Percentiles rank a stretch among this genome's conserved stretches.
Evolutionary conservation across 2,797 vertebrate genomes (phyloP).

Genomic region (Arrhamphus sclerolepis): DNA sequence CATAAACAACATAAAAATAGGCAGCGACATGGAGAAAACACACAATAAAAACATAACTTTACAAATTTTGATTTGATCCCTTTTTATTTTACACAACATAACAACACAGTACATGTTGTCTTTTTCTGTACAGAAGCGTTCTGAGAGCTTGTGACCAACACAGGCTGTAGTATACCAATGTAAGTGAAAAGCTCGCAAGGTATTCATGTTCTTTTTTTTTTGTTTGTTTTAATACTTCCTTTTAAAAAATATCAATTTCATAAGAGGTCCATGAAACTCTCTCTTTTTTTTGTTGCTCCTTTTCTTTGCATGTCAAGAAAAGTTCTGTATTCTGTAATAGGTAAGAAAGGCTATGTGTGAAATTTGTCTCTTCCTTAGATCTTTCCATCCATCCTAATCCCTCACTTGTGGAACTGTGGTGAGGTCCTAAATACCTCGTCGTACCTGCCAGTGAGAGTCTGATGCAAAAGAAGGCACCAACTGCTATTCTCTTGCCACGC

Average conservation of each 20-base stretch:
- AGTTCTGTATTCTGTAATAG: slow-evolving; percentile 73
- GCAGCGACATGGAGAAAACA: not conserved
- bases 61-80: slow-evolving; percentile 81
- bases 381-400: slow-evolving; percentile 36
- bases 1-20: no score
- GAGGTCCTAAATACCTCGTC: slow-evolving; percentile 32
- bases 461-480: slow-evolving; percentile 87
- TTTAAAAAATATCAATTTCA: slow-evolving; percentile 92
- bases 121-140: slow-evolving; percentile 88
- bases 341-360: slow-evolving; percentile 87
- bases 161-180: slow-evolving; percentile 69
- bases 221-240: slow-evolving; percentile 38
- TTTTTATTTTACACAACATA: slow-evolving; percentile 92
- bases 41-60: slow-evolving; percentile 45
- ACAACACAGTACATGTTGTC: slow-evolving; percentile 90
- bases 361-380: slow-evolving; percentile 70
- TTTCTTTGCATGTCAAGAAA: slow-evolving; percentile 76
- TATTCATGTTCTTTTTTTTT: slow-evolving; percentile 51
- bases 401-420: slow-evolving; percentile 24
- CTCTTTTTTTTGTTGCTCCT: slow-evolving; percentile 44
- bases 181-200: slow-evolving; percentile 82
- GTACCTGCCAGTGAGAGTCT: slow-evolving; percentile 49
- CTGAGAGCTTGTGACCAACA: slow-evolving; percentile 82
- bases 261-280: slow-evolving; percentile 82
- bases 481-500: slow-evolving; percentile 79